Base-by-base conservation (phyloP, 2,113 vertebrate species). In the Gila orcuttii region DNA sequence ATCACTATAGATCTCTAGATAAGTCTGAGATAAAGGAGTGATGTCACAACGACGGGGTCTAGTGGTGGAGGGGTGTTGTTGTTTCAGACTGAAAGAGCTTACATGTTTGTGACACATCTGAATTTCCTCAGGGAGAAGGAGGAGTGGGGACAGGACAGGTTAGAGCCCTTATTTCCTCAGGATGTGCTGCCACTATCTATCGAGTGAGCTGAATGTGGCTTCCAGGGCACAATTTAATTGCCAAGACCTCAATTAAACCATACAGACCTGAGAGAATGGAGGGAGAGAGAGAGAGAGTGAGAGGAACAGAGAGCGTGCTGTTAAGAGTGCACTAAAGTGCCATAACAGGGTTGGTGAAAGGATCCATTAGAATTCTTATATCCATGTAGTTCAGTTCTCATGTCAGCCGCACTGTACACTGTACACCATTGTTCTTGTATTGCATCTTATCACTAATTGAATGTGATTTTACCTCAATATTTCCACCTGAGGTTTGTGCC, bases 181-280 rank as follows among this genome's bases (percentile, higher is more conserved):
- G 42, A 82, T 82, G 77, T 66, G 74, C 66, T 68, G 74, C 64
- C 66, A 79, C 80, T 64, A 79, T 77, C 52, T 78, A 73, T 78
- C 57, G 50, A 80, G 81, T 82, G 73, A 68, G 59, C 47, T 52
- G 62, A 86, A 87, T 81, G 57, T 78, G 79, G 68, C 71, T 81
- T 81, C 47, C 77, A 86, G 84, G 31, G 74, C 84, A 79, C 17
- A 84, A 68, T 86, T 88, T 86, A 88, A 88, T 86, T 86, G 85
- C 85, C 39, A 55, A 64, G 77, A 87, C 82, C 73, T 89, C 73
- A 89, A 85, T 89, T 89, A 89, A 89, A 87, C 82, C 71, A 83
- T 71, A 89, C 21, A 82, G 85, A 85, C 82, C 73, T 39, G 6
- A 87, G 82, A 86, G 68, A 39, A 64, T 3, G 10, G 25, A 71